Evolutionary conservation across 2,888 invertebrate species (phyloP).

Genomic region (Netelia virgata): DNA sequence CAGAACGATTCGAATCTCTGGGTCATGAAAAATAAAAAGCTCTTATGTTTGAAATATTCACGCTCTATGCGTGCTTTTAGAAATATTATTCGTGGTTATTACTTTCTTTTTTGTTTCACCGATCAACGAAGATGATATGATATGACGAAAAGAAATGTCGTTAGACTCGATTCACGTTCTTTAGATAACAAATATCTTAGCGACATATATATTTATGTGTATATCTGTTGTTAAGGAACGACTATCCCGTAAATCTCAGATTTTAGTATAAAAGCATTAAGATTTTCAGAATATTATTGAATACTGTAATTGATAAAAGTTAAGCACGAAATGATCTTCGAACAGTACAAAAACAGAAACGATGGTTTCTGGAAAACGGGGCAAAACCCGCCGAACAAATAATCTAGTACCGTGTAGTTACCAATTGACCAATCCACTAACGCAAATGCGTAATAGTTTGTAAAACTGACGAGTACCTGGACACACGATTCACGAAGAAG

Average conservation of each 20-base stretch:
- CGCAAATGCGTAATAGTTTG: constrained; percentile 45
- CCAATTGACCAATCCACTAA: constrained; percentile 38
- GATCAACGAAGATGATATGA: background rate
- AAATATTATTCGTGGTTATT: constrained; percentile 2
- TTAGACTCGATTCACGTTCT: background rate
- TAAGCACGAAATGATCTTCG: constrained; percentile 26
- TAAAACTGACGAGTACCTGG: constrained; percentile 51
- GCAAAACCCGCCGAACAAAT: background rate
- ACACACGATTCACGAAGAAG: constrained; percentile 17
- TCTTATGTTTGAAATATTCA: constrained; percentile 44
- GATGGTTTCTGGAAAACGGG: constrained; percentile 14
- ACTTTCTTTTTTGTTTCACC: constrained; percentile 13
- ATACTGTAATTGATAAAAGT: constrained; percentile 19
- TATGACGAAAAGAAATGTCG: background rate
- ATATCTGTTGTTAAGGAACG: background rate
- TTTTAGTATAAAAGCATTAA: constrained; percentile 26
- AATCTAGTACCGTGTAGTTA: background rate
- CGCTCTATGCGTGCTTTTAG: background rate
- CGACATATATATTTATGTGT: background rate
- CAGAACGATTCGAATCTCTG: constrained; percentile 9
- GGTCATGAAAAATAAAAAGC: background rate
- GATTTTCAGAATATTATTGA: background rate
- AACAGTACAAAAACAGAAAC: constrained; percentile 1
- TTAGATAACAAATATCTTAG: background rate
- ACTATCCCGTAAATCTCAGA: constrained; percentile 25